Evolutionary conservation across 2,797 vertebrate genomes (phyloP).

Genomic region (Chaetophractus vellerosus): DNA sequence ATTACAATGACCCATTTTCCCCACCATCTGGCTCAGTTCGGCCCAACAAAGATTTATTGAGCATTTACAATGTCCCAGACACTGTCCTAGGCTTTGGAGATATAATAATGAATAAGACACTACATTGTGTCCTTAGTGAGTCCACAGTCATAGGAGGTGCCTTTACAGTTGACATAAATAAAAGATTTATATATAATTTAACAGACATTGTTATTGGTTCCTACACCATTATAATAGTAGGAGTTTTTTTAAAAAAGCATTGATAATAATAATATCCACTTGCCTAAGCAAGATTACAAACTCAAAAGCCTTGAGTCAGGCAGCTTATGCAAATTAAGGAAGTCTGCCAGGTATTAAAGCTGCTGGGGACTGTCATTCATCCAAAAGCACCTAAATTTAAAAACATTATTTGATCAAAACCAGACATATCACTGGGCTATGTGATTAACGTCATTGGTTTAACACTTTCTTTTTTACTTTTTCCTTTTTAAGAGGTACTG

Average conservation of each 20-base stretch:
- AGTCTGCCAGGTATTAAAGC: constrained; percentile 7
- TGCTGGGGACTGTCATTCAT: background rate
- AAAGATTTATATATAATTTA: constrained; percentile 51
- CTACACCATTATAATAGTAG: background rate
- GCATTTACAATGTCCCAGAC: background rate
- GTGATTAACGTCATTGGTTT: background rate
- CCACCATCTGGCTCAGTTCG: background rate
- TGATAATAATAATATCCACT: constrained; percentile 51
- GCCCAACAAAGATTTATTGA: constrained; percentile 7
- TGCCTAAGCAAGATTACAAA: constrained; percentile 57
- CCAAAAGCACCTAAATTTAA: background rate
- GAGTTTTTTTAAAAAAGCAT: constrained; percentile 31
- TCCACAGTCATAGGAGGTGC: constrained; percentile 13
- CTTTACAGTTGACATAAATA: background rate
- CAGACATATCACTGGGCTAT: background rate
- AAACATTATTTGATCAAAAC: constrained; percentile 9
- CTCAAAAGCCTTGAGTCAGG: constrained; percentile 11
- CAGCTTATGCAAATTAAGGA: constrained; percentile 61
- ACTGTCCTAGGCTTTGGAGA: constrained; percentile 15
- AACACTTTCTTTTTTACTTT: constrained; percentile 7
- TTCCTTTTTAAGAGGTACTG: background rate
- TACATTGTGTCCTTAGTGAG: background rate
- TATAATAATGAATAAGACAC: background rate
- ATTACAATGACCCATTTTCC: background rate
- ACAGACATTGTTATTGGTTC: constrained; percentile 9